Evolutionary conservation across 2,888 invertebrate species (phyloP), one percentile per base, ranked within the genome.

Genomic region (Invenusta paracnida): DNA sequence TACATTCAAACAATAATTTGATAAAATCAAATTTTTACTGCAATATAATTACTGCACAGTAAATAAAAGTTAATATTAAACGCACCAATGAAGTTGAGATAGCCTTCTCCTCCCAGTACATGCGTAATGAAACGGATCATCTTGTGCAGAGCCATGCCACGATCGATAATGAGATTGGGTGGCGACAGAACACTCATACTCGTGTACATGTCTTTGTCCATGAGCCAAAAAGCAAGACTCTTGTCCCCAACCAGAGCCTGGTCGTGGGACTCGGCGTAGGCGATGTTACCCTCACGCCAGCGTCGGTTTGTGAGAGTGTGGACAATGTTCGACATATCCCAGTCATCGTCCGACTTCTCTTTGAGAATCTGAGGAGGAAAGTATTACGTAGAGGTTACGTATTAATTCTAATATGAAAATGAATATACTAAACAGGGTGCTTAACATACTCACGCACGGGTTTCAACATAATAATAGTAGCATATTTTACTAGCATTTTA

Each of bases 171-270:
- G 13, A 92, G 87, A 85, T 88, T 91, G 1, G 90, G 89, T 0
- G 89, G 90, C 13, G 90, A 89, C 0, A 94, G 0, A 0, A 93
- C 93, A 67, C 96, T 96, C 98, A 98, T 98, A 92, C 95, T 95
- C 0, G 95, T 95, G 91, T 98, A 98, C 98, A 98, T 98, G 89
- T 97, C 96, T 89, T 97, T 96, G 92, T 98, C 98, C 98, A 98
- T 98, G 88, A 98, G 92, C 99, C 99, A 99, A 93, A 99, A 99
- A 0, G 99, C 98, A 73, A 99, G 94, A 0, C 98, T 98, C 92
- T 99, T 99, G 92, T 99, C 99, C 0, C 99, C 98, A 0, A 98
- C 98, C 67, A 98, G 92, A 5, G 98, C 97, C 93, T 99, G 98
- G 91, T 99, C 98, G 90, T 99, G 99, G 30, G 97, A 97, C 93